Evolutionary conservation across 2,888 invertebrate species (phyloP), one percentile per base, ranked within the genome.

Genomic region (Diloba caeruleocephala): DNA sequence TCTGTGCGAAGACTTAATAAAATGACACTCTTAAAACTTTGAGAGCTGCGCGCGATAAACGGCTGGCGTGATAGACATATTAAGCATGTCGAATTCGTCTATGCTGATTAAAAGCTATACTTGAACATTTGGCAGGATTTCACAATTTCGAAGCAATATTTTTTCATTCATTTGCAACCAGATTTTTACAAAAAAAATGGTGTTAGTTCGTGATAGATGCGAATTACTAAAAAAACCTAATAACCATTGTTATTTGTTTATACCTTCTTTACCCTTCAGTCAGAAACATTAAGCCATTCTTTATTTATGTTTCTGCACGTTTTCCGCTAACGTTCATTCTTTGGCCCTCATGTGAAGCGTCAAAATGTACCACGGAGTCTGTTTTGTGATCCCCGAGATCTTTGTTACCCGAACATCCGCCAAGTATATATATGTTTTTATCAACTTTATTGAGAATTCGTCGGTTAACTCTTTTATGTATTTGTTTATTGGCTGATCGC

Each of bases 1-100:
- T 84, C 79, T 80, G 83, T 83, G 82, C 78, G 80, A 82, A 67
- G 85, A 86, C 85, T 90, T 90, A 87, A 89, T 90, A 89, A 89
- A 88, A 89, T 89, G 87, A 85, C 85, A 81, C 82, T 79, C 75
- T 78, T 68, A 68, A 69, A 69, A 65, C 45, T 59, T 69, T 51
- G 52, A 45, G 33, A 74, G 72, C 17, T 48, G 53, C 1, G 56
- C 62, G 74, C 34, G 15, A 38, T 12, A 10, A 58, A 43, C 29
- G 23, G 2, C 2, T 1, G 48, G 57, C 54, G 65, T 1, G 2
- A 2, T 33, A 28, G 4, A 4, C 12, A 36, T 9, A 3, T 7
- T 17, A 28, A 28, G 12, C 10, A 28, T 23, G 7, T 12, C 7
- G 12, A 4, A 28, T 6, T 0, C 2, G 6, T 21, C 1, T 21